Evolutionary conservation across 2,888 invertebrate genomes (phyloP), one percentile per base, ranked within the genome.

Genomic region (Acrobasis suavella): DNA sequence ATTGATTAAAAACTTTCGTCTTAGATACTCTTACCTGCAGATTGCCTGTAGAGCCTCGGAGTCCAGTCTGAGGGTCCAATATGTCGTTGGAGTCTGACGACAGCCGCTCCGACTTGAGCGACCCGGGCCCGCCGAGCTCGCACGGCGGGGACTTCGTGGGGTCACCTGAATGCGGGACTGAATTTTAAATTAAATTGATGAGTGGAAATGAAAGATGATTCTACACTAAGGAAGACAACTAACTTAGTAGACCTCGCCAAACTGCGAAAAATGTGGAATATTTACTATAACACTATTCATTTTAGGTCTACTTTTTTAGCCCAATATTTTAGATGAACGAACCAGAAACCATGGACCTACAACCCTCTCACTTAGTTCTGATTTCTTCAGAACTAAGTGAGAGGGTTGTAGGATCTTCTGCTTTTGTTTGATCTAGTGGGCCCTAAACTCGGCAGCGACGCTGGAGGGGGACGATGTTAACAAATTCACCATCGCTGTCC

Each of bases 51-150:
- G 87, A 81, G 59, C 90, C 89, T 67, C 93, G 83, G 22, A 93
- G 85, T 50, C 93, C 93, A 52, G 93, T 93, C 76, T 92, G 92
- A 51, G 93, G 93, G 70, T 93, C 93, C 66, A 93, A 77, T 67
- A 93, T 92, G 68, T 93, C 93, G 67, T 92, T 93, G 14, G 93
- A 93, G 75, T 93, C 93, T 59, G 93, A 93, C 1, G 93, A 93
- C 2, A 93, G 83, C 22, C 93, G 83, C 70, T 93, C 93, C 1
- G 93, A 93, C 70, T 93, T 93, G 63, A 93, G 73, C 14, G 93
- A 93, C 1, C 93, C 93, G 1, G 93, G 93, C 1, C 92, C 93
- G 15, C 90, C 92, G 38, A 92, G 79, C 65, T 93, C 93, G 67
- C 92, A 92, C 50, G 87, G 84, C 46, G 93, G 93, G 5, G 93